Percentiles rank a stretch among this genome's conserved stretches.
Conservation (phyloP, 2,888 invertebrate species). For the Drosophila paucipuncta region DNA sequence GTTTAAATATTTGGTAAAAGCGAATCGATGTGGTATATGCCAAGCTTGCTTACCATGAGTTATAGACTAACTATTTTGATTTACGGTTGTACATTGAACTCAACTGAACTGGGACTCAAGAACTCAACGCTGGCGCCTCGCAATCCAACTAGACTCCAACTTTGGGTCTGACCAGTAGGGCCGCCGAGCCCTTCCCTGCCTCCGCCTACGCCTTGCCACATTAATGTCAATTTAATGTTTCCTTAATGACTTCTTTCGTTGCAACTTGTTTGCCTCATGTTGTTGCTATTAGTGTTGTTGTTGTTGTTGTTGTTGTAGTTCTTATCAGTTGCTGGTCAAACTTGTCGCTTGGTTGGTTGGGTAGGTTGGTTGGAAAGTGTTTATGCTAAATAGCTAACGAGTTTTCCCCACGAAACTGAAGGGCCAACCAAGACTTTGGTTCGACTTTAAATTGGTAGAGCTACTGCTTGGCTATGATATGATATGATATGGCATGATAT, state of each 20-base stretch:
- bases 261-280: slow-evolving; percentile 58
- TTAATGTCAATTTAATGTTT: slow-evolving; percentile 84
- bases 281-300: slow-evolving; percentile 22
- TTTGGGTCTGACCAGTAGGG: slow-evolving; percentile 35
- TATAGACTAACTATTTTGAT: slow-evolving; percentile 69
- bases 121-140: slow-evolving; percentile 25
- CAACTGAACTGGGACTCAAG: slow-evolving; percentile 17
- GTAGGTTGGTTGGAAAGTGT: slow-evolving; percentile 67
- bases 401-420: slow-evolving; percentile 67
- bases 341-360: slow-evolving; percentile 64
- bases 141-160: background rate
- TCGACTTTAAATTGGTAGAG: slow-evolving; percentile 18
- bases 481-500: slow-evolving; percentile 11
- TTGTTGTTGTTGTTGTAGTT: slow-evolving; percentile 38
- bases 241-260: slow-evolving; percentile 82
- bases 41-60: slow-evolving; percentile 41
- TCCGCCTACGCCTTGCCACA: slow-evolving; percentile 43
- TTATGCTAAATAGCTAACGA: slow-evolving; percentile 81
- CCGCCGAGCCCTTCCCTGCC: background rate
- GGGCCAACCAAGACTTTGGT: slow-evolving; percentile 4
- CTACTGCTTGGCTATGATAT: slow-evolving; percentile 34
- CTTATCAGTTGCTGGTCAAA: slow-evolving; percentile 78
- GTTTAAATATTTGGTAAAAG: slow-evolving; percentile 70
- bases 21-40: slow-evolving; percentile 58
- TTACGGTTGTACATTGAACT: slow-evolving; percentile 64